These are phyloP conservation scores for Calameuta pallipes DNA, from an alignment of 2,888 invertebrate species.

Conservation along the genomic window DNA sequence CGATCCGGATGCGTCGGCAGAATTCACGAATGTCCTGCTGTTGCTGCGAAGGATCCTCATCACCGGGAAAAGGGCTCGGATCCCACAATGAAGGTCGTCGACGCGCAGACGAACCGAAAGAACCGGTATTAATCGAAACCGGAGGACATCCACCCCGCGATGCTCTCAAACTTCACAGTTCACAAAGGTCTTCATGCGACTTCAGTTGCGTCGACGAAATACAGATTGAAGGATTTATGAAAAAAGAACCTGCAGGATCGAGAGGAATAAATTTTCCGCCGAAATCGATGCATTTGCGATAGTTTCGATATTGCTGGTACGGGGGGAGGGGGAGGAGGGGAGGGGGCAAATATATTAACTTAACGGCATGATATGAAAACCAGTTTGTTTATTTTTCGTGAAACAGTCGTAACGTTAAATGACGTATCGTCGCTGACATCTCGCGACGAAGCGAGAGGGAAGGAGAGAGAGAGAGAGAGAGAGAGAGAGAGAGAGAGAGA, in stretches of 20 bases:
- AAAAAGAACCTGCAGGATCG: not conserved
- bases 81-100: not conserved
- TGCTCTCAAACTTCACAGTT: not conserved
- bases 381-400: constrained; percentile 47
- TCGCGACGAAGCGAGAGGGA: not conserved
- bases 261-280: not conserved
- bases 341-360: not conserved
- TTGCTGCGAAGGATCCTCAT: not conserved
- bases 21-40: not conserved
- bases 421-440: constrained; percentile 22
- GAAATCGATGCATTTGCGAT: not conserved
- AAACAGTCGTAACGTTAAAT: constrained; percentile 46
- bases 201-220: not conserved
- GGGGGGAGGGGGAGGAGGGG: too few species aligned
- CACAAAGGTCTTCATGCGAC: not conserved
- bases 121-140: not conserved
- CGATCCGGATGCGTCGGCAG: too few species aligned
- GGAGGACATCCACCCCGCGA: not conserved
- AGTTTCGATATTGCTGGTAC: too few species aligned
- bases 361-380: constrained; percentile 35
- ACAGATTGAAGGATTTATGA: not conserved
- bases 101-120: not conserved
- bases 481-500: too few species aligned
- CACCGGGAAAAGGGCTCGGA: not conserved
- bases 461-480: not conserved